phyloP scores from a whole-genome alignment of 2,888 invertebrate genomes.

The Amphipoea lucens region DNA sequence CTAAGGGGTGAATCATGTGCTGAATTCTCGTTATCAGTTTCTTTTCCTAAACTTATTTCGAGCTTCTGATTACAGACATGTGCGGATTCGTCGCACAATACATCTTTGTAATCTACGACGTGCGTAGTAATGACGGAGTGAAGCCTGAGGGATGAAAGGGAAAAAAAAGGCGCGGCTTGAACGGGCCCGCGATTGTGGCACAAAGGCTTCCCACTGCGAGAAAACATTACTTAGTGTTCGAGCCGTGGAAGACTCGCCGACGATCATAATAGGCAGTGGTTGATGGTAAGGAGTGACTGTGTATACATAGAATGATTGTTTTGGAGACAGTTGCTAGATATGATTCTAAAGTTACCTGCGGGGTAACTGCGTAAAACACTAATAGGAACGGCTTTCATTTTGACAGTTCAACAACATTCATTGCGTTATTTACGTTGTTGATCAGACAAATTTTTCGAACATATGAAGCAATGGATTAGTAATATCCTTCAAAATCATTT shows the following conservation, averaged over 20 bases:
- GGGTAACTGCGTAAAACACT: no score
- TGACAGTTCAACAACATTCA: no score
- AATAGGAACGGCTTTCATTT: no score
- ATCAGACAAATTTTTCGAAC: no score
- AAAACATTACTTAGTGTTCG: constrained; percentile 72
- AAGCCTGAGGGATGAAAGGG: constrained; percentile 68
- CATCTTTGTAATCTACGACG: constrained; percentile 65
- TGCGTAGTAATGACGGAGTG: constrained; percentile 69
- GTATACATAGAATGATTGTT: neutral
- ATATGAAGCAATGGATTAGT: no score
- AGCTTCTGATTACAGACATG: constrained; percentile 45
- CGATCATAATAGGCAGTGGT: constrained; percentile 46
- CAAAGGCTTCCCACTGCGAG: constrained; percentile 69
- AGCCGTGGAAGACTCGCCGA: constrained; percentile 30
- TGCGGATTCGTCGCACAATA: constrained; percentile 60
- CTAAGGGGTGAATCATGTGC: no score
- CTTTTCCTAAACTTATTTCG: constrained; percentile 29
- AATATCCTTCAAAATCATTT: no score
- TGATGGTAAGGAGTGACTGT: constrained; percentile 7
- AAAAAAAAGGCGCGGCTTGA: constrained; percentile 71
- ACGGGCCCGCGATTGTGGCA: constrained; percentile 74
- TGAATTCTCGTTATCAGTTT: neutral
- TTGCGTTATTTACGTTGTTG: no score
- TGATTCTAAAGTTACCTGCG: neutral
- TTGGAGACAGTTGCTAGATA: neutral